Percentiles rank a stretch among this genome's conserved stretches.
Conservation (phyloP, 2,888 invertebrate genomes). For the Gryllus longicercus region DNA sequence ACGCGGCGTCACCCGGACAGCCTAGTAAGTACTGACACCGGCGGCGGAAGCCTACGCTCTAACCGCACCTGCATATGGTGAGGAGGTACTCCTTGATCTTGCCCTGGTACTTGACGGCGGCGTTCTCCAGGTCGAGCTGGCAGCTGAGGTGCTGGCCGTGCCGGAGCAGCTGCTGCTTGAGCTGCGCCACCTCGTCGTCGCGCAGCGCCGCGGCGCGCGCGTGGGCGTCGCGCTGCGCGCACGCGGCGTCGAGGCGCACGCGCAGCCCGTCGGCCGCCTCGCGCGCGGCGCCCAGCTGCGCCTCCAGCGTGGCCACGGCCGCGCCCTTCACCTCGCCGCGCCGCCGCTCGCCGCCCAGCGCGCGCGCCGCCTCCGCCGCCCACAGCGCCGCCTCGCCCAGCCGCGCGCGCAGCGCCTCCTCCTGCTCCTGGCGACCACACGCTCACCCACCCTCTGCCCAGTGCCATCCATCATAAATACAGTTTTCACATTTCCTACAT, state of each 20-base stretch:
- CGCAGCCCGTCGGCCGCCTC: background rate
- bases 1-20: no score
- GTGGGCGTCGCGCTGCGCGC: background rate
- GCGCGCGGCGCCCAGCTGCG: background rate
- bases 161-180: background rate
- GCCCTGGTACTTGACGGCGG: background rate
- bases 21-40: no score
- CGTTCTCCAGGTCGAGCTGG: background rate
- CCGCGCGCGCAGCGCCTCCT: background rate
- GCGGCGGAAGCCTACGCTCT: no score
- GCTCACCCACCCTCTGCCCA: no score
- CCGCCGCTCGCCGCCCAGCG: background rate
- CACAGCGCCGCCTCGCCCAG: conserved; percentile 1
- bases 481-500: no score
- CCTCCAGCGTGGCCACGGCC: background rate
- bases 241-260: background rate
- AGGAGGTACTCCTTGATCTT: background rate
- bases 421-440: background rate
- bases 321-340: background rate
- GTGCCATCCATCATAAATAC: no score
- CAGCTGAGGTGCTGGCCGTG: background rate
- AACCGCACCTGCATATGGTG: background rate
- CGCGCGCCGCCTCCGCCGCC: background rate
- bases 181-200: background rate
- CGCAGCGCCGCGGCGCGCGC: background rate